Conservation (phyloP, 2,797 vertebrate species). For the Yasuhikotakia modesta region DNA sequence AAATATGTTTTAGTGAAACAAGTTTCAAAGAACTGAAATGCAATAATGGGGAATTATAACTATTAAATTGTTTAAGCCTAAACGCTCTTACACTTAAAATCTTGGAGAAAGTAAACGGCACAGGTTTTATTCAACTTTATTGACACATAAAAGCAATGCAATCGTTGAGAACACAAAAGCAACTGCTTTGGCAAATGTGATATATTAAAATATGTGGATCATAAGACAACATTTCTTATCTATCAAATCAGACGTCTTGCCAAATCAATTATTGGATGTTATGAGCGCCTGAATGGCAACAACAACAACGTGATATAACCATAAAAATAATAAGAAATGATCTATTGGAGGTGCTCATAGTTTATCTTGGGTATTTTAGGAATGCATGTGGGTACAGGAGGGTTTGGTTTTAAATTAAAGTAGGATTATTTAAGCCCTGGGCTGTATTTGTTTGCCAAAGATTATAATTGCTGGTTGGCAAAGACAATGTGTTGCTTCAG, state of each 20-base stretch:
- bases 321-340: background rate
- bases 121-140: no score
- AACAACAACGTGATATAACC: background rate
- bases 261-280: slow-evolving; percentile 15
- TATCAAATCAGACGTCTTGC: background rate
- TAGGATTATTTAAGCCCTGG: background rate
- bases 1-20: no score
- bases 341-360: background rate
- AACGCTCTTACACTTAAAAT: no score
- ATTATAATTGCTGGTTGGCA: slow-evolving; percentile 19
- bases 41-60: no score
- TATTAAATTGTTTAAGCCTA: no score
- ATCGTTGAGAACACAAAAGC: no score
- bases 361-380: background rate
- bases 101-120: no score
- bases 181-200: no score
- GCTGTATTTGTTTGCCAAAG: background rate
- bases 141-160: no score
- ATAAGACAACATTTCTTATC: background rate
- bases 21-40: no score
- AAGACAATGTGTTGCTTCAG: slow-evolving; percentile 10
- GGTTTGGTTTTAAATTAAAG: background rate
- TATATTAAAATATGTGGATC: background rate
- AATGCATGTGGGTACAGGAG: background rate
- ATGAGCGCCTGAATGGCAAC: slow-evolving; percentile 17